Percentiles rank a stretch among this genome's conserved stretches.
Evolutionary conservation across 2,113 vertebrate species (phyloP).

Genomic region (Corydoras sp.): DNA sequence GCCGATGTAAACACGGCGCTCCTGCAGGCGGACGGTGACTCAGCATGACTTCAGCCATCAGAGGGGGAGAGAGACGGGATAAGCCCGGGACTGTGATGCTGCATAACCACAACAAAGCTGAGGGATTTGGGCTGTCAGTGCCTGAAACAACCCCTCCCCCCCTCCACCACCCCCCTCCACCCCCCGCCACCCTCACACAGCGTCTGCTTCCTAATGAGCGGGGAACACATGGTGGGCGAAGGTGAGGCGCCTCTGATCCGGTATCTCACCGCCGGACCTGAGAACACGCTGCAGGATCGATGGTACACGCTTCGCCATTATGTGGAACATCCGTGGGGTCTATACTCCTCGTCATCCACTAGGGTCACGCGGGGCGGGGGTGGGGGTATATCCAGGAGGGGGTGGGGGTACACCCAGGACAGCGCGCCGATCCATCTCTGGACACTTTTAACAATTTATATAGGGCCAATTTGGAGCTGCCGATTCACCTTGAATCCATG

Average conservation of each 20-base stretch:
- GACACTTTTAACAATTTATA: too few species aligned
- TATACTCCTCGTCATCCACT: too few species aligned
- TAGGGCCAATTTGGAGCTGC: too few species aligned
- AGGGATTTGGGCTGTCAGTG: neutral
- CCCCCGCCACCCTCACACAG: neutral
- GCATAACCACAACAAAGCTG: conserved; percentile 49
- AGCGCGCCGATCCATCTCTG: too few species aligned
- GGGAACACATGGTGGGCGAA: neutral
- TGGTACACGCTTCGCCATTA: too few species aligned
- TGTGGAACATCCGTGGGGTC: too few species aligned
- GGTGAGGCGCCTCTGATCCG: neutral
- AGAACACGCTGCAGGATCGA: too few species aligned
- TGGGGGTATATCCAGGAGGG: too few species aligned
- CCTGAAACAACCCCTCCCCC: neutral
- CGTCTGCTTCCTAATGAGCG: conserved; percentile 9
- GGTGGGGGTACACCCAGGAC: too few species aligned
- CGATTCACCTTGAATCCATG: too few species aligned
- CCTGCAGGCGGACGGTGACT: conserved; percentile 28
- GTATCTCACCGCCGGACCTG: too few species aligned
- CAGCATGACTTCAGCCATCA: conserved; percentile 42
- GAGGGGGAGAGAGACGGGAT: neutral
- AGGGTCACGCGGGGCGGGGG: too few species aligned
- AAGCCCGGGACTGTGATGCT: conserved; percentile 15
- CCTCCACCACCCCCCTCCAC: neutral
- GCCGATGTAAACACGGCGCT: conserved; percentile 45